A percentile compares a stretch with the other conserved stretches of the same genome.
These are phyloP conservation scores for Eupithecia vulgata DNA, from an alignment of 2,888 invertebrate species.

Conservation along the genomic window DNA sequence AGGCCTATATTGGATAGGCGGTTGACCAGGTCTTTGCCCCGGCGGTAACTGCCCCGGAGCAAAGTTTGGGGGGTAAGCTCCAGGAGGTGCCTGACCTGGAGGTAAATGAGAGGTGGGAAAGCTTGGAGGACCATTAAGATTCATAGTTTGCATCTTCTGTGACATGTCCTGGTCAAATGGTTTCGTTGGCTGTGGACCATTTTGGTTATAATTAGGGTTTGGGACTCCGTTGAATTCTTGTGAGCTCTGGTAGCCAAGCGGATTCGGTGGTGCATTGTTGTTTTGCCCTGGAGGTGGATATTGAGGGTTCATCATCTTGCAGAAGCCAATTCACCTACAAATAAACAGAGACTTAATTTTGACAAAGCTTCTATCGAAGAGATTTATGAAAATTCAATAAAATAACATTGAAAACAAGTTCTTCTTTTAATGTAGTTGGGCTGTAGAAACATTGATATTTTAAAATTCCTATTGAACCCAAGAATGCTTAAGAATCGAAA, in stretches of 20 bases:
- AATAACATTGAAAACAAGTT: not conserved
- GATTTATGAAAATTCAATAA: not conserved
- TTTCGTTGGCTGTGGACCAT: conserved; percentile 55
- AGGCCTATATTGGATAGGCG: conserved; percentile 47
- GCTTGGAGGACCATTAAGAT: conserved; percentile 64
- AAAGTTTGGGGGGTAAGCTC: conserved; percentile 63
- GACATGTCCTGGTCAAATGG: conserved; percentile 69
- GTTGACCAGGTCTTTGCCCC: conserved; percentile 39
- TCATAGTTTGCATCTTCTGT: conserved; percentile 79
- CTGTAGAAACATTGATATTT: not conserved
- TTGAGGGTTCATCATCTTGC: conserved; percentile 79
- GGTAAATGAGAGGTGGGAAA: conserved; percentile 64
- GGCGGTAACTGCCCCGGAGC: conserved; percentile 54
- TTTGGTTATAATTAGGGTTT: conserved; percentile 72
- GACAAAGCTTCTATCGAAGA: not conserved
- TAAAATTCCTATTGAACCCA: not conserved
- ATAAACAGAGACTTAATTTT: conserved; percentile 17
- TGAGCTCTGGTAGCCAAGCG: conserved; percentile 63
- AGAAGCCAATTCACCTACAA: conserved; percentile 63
- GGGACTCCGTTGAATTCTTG: conserved; percentile 76
- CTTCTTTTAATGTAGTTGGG: not conserved
- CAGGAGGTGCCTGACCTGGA: conserved; percentile 62
- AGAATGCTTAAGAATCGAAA: not conserved
- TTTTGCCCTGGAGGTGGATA: conserved; percentile 78
- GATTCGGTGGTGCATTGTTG: conserved; percentile 75